Percentiles rank a stretch among this genome's conserved stretches.
phyloP scores from a whole-genome alignment of 2,888 invertebrate species.

The Cryptocheilus praepositus region DNA sequence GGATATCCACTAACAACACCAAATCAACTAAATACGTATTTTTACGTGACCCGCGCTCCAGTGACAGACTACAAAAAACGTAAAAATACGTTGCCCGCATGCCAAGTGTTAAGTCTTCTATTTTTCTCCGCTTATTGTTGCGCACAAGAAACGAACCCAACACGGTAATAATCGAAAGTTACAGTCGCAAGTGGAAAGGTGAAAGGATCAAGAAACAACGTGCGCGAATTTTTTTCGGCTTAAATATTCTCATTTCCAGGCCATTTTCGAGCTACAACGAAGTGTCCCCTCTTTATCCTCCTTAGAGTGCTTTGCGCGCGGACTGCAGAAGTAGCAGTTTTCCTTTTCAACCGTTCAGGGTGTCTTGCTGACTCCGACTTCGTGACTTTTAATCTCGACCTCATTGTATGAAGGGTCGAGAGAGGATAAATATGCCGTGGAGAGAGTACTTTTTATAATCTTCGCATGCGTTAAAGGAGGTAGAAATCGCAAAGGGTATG shows the following conservation, averaged over 20 bases:
- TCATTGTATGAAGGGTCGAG: slow-evolving; percentile 28
- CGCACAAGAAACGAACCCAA: too few relatives aligned
- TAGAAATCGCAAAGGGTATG: slow-evolving; percentile 5
- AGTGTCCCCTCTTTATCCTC: slow-evolving; percentile 46
- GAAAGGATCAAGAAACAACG: not conserved
- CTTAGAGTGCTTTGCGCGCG: slow-evolving; percentile 34
- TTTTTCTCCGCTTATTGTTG: too few relatives aligned
- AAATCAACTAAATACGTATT: too few relatives aligned
- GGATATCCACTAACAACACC: too few relatives aligned
- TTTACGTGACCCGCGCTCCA: too few relatives aligned
- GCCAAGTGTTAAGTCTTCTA: too few relatives aligned
- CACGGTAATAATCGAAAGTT: not conserved
- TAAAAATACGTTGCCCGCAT: too few relatives aligned
- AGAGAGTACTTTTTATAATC: slow-evolving; percentile 52
- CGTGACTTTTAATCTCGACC: slow-evolving; percentile 55
- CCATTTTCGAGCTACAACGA: slow-evolving; percentile 41
- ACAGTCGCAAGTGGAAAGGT: not conserved
- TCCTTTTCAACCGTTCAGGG: slow-evolving; percentile 21
- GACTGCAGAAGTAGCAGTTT: slow-evolving; percentile 51
- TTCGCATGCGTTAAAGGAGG: slow-evolving; percentile 5
- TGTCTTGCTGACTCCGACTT: slow-evolving; percentile 35
- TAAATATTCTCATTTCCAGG: slow-evolving; percentile 50
- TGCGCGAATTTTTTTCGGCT: slow-evolving; percentile 24
- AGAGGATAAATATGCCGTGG: not conserved
- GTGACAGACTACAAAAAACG: too few relatives aligned